Evolutionary conservation across 1,140 invertebrate species (phyloP), one percentile per base, ranked within the genome.

Genomic region (Pteromalus puparum): DNA sequence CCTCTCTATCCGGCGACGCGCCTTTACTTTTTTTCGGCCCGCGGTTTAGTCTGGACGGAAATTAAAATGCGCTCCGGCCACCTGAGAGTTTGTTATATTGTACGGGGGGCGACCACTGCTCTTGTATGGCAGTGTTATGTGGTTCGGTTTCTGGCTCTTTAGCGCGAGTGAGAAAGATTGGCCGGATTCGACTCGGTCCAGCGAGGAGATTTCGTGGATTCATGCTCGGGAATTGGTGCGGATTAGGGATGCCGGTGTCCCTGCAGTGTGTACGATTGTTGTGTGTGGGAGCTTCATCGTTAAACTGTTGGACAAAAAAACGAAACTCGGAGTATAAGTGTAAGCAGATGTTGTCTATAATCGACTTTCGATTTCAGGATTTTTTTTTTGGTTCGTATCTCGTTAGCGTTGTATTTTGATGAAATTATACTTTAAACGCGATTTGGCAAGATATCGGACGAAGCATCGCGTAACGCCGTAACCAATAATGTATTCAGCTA

Each of bases 151-250:
- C 61, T 48, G 24, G n/a, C 83, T 72, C 38, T 81, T 26, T 34
- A 15, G 42, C 28, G 28, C 30, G 28, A 0, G 15, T 61, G 53
- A 61, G 53, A 61, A 21, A 18, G 82, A 83, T 84, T 84, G 68
- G 42, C 82, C 21, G 30, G 76, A 78, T 84, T 84, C 75, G 82
- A 73, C n/a, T n/a, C 83, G 77, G 46, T 82, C 73, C 12, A 34
- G 13, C 13, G 13, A 26, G 1, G 38, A 48, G 68, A 81, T 75
- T 81, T 68, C 78, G 78, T 85, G 61, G 83, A 81, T 81, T 85
- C 79, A 85, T 85, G 24, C 26, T 77, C 30, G 83, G 72, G 3
- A 85, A 81, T 85, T 85, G 73, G 83, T 24, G 48, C 53, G 72
- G 48, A 78, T 83, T 34, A 48, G 67, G 42, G 30, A 65, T 75